A percentile compares a stretch with the other conserved stretches of the same genome.
Conservation (phyloP, 2,888 invertebrate genomes). For the Rhodophaea formosa region DNA sequence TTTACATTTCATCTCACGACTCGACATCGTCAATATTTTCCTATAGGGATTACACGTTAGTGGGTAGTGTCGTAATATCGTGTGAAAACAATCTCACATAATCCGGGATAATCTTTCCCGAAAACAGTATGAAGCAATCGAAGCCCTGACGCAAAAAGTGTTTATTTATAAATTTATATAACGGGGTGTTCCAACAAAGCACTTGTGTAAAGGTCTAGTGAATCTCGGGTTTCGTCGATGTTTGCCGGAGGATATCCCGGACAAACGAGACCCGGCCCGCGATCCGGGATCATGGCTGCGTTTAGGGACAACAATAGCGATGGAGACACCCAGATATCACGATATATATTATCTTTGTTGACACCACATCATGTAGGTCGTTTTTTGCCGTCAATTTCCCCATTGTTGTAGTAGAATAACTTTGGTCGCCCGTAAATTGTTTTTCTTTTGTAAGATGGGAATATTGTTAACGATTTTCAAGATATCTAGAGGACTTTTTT, state of each 20-base stretch:
- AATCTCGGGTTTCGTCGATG: constrained; percentile 73
- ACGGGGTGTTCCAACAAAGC: constrained; percentile 61
- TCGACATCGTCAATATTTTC: constrained; percentile 10
- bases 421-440: constrained; percentile 42
- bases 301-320: constrained; percentile 71
- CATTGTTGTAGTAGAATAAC: constrained; percentile 65
- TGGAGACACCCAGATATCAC: constrained; percentile 67
- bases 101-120: neutral
- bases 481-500: neutral
- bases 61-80: neutral
- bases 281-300: constrained; percentile 68
- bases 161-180: constrained; percentile 64
- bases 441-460: constrained; percentile 33
- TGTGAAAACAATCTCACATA: neutral
- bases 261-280: constrained; percentile 69
- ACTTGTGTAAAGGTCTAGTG: constrained; percentile 74
- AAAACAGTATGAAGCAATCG: constrained; percentile 50
- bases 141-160: constrained; percentile 40
- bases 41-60: neutral
- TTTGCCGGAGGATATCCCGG: constrained; percentile 76
- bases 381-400: constrained; percentile 70
- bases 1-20: neutral
- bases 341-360: constrained; percentile 76
- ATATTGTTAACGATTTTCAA: neutral
- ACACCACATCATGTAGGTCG: constrained; percentile 72